phyloP scores from a whole-genome alignment of 2,888 invertebrate genomes.

The Lycia hirtaria region DNA sequence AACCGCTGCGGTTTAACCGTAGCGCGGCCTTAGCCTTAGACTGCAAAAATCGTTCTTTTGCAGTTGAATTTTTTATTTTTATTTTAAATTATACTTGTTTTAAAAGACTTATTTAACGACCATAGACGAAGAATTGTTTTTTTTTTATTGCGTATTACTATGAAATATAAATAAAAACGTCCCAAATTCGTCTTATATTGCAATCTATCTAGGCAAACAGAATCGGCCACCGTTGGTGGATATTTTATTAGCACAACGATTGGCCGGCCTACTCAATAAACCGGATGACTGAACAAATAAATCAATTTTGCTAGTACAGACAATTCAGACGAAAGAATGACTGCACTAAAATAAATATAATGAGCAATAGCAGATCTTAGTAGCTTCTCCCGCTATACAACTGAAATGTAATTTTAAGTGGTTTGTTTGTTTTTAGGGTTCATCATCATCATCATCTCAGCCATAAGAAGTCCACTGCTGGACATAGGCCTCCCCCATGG shows the following conservation, averaged over 20 bases:
- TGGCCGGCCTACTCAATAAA: constrained; percentile 41
- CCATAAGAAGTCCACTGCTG: too few species aligned
- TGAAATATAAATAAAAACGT: constrained; percentile 28
- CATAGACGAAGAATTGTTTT: too few species aligned
- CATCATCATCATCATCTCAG: too few species aligned
- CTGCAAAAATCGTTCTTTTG: too few species aligned
- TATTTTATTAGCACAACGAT: constrained; percentile 41
- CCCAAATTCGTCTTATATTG: constrained; percentile 35
- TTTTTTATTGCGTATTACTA: neutral
- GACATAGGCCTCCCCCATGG: too few species aligned
- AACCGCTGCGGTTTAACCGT: too few species aligned
- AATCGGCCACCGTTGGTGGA: constrained; percentile 33
- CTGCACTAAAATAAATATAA: neutral
- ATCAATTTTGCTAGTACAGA: constrained; percentile 29
- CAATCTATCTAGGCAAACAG: constrained; percentile 38
- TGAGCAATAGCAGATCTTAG: neutral
- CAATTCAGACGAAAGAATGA: constrained; percentile 14
- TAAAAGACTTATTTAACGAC: too few species aligned
- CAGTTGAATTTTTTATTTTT: too few species aligned
- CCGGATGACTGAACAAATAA: constrained; percentile 38
- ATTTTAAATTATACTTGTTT: too few species aligned
- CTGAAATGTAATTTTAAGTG: constrained; percentile 17
- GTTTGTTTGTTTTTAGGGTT: too few species aligned
- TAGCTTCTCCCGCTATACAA: constrained; percentile 7
- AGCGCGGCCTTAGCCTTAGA: too few species aligned